Base-by-base conservation (phyloP, 2,888 invertebrate species). In the Tetheella fluctuosa region DNA sequence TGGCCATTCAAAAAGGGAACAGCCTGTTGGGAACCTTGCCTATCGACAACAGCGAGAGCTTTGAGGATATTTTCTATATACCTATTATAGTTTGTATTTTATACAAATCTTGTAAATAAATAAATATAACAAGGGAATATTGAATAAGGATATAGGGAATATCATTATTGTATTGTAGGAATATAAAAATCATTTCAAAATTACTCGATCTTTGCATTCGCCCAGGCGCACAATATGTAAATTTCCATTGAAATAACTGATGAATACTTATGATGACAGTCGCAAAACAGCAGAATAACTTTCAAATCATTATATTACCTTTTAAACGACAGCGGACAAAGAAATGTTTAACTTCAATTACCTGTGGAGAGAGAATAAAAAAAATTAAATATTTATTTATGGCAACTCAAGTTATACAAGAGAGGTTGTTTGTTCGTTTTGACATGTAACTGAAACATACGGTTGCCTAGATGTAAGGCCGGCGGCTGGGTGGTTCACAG, bases 351-450 rank as follows among this genome's bases (percentile, higher is more conserved):
- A 58, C 55, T 62, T 56, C 61, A 53, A 23, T 69, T 76, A 73
- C 76, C 76, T 73, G 68, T 4, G 20, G 58, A 70, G 48, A 48
- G 20, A 48, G 10, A 59, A 59, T 55, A 48, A 48, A 20, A 48
- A 48, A 20, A 48, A 20, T 4, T 61, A 59, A 64, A 62, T 52
- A 42, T 59, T 6, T 54, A 61, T 54, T 58, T 53, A 17, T 8
- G 17, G 10, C 20, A 48, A 48, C 48, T 48, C 48, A 10, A 8
- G 48, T 17, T 20, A 48, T 10, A 20, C 17, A 42, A 42, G 17
- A 42, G 17, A 17, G 42, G 17, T 17, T 17, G 42, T 42, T 17
- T 42, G 17, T 42, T 42, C 6, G 6, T 17, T 42, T 42, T 17
- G 15, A 42, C 42, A 42, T 15, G 42, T 42, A 42, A n/a, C 17